phyloP scores from a whole-genome alignment of 2,113 vertebrate species.

The Phylloscopus trochiloides region DNA sequence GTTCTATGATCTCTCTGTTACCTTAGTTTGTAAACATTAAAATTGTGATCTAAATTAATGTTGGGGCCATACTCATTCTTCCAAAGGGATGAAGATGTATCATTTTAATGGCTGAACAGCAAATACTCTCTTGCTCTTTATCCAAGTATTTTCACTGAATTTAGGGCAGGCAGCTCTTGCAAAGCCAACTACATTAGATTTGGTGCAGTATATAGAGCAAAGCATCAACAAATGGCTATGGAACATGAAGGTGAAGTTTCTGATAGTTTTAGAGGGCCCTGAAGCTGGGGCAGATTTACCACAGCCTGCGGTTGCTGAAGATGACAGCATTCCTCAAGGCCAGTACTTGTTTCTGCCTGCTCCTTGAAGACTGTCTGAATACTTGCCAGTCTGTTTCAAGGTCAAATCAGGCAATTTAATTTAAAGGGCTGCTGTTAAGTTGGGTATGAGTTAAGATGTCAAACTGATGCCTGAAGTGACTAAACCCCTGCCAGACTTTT shows the following conservation, averaged over 20 bases:
- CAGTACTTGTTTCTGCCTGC: neutral
- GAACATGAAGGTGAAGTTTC: neutral
- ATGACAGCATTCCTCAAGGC: neutral
- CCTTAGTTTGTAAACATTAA: slow-evolving; percentile 76
- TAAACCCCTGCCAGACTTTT: neutral
- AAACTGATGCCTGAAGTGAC: neutral
- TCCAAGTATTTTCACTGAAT: neutral
- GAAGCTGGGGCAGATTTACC: neutral
- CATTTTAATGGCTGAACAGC: neutral
- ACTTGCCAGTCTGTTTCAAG: neutral
- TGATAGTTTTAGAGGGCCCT: neutral
- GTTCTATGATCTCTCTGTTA: slow-evolving; percentile 66
- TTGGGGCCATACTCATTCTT: slow-evolving; percentile 13
- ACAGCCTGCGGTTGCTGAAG: neutral
- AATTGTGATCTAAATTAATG: slow-evolving; percentile 54
- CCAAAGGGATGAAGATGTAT: neutral
- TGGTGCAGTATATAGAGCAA: neutral
- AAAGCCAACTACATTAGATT: neutral
- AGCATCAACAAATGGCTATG: neutral
- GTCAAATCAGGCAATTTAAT: neutral
- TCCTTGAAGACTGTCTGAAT: neutral
- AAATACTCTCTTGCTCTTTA: neutral
- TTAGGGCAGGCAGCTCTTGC: neutral
- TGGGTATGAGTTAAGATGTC: neutral
- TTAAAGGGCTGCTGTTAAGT: neutral